Evolutionary conservation across 2,888 invertebrate species (phyloP).

Genomic region (Caenorhabditis angaria): DNA sequence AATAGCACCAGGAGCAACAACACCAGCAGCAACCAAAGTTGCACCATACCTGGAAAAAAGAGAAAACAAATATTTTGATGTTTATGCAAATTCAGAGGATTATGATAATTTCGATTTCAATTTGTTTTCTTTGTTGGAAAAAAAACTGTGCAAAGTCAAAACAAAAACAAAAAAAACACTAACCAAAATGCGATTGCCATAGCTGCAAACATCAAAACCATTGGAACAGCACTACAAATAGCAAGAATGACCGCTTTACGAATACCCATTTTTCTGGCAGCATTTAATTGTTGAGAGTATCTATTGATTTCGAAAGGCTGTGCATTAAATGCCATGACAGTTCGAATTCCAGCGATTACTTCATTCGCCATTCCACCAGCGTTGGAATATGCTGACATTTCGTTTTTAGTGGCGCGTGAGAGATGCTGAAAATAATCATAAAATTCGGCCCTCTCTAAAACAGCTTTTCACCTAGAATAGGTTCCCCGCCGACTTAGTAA

Average conservation of each 20-base stretch:
- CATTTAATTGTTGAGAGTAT: constrained; percentile 60
- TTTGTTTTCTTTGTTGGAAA: no score
- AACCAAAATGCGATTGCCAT: constrained; percentile 72
- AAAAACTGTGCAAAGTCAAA: no score
- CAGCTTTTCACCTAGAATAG: constrained; percentile 1
- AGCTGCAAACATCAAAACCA: constrained; percentile 72
- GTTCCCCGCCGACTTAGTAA: no score
- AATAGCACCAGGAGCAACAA: constrained; percentile 57
- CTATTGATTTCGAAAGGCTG: constrained; percentile 65
- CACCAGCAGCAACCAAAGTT: constrained; percentile 49
- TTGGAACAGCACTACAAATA: constrained; percentile 47
- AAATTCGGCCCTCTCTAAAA: no score
- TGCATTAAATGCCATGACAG: constrained; percentile 69
- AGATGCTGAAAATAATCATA: constrained; percentile 73
- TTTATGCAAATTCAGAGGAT: background rate
- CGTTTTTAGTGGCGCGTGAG: constrained; percentile 73
- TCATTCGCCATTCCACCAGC: constrained; percentile 73
- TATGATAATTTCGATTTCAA: constrained; percentile 13
- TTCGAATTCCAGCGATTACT: constrained; percentile 70
- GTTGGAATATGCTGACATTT: constrained; percentile 72
- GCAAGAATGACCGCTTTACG: constrained; percentile 68
- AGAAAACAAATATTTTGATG: background rate
- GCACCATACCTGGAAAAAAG: constrained; percentile 56
- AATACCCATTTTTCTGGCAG: constrained; percentile 72
- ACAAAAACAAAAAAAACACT: constrained; percentile 24